Evolutionary conservation across 2,113 vertebrate genomes (phyloP).

Genomic region (Phyllostomus hastatus): DNA sequence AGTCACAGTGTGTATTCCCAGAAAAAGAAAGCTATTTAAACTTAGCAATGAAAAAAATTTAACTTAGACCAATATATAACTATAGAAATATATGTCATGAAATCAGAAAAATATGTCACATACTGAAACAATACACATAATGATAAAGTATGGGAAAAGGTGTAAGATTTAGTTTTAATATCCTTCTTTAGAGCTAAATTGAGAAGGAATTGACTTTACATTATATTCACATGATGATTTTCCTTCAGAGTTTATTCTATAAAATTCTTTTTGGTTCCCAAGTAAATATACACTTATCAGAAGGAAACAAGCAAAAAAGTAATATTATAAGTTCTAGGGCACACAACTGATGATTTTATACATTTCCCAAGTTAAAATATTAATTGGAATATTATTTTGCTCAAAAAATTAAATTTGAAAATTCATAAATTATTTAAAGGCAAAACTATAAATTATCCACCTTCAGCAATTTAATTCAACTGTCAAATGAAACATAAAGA

Average conservation of each 20-base stretch:
- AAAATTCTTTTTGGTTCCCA: not conserved
- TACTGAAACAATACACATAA: not conserved
- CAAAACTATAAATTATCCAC: not conserved
- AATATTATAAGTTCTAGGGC: not conserved
- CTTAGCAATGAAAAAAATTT: not conserved
- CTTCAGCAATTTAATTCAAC: conserved; percentile 2
- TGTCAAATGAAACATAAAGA: not conserved
- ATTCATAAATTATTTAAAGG: not conserved
- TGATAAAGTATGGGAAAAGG: not conserved
- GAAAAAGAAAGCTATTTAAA: not conserved
- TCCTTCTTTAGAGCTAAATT: not conserved
- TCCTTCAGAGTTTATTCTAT: not conserved
- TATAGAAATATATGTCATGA: not conserved
- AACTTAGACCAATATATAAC: not conserved
- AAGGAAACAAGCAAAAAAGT: not conserved
- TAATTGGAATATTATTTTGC: not conserved
- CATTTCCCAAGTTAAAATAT: conserved; percentile 4
- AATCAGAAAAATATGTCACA: not conserved
- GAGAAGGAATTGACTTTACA: not conserved
- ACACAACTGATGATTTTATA: not conserved
- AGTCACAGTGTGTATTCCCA: not conserved
- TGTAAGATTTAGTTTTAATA: not conserved
- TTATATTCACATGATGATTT: not conserved
- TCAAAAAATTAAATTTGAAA: conserved; percentile 1
- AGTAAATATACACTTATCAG: not conserved